Percentiles rank a stretch among this genome's conserved stretches.
phyloP scores from a whole-genome alignment of 2,888 invertebrate species.

The Drosophila niveifrons region DNA sequence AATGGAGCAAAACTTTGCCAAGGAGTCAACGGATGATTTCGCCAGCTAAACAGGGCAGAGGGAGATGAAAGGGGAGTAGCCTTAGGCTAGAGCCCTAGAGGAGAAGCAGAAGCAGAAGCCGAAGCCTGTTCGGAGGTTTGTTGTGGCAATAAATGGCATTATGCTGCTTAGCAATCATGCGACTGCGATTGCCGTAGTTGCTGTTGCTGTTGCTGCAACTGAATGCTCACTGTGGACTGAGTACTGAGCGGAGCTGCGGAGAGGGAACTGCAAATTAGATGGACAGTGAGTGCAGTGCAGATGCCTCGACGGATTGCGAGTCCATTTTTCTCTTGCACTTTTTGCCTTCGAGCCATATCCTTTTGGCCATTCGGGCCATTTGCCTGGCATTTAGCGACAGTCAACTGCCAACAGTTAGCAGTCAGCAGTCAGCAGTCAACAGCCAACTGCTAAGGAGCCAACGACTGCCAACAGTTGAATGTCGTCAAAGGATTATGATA shows the following conservation, averaged over 20 bases:
- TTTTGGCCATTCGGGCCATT: conserved; percentile 37
- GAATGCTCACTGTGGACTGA: not conserved
- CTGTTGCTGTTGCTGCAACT: conserved; percentile 13
- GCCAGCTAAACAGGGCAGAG: not conserved
- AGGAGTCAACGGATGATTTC: conserved; percentile 2
- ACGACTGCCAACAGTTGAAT: conserved; percentile 32
- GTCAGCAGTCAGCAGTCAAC: conserved; percentile 20
- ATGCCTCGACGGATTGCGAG: conserved; percentile 17
- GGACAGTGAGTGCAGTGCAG: conserved; percentile 36
- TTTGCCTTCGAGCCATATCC: not conserved
- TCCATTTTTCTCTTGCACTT: conserved; percentile 35
- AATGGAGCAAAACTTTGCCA: conserved; percentile 17
- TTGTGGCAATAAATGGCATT: conserved; percentile 76
- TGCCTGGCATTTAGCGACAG: conserved; percentile 50
- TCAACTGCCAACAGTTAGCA: conserved; percentile 29
- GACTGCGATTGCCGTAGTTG: conserved; percentile 64
- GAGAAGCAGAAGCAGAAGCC: not conserved
- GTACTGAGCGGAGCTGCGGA: not conserved
- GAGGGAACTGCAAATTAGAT: conserved; percentile 50
- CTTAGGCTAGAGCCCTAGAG: not conserved
- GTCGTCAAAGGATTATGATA: conserved; percentile 39
- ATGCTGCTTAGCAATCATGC: conserved; percentile 76
- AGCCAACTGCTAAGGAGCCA: conserved; percentile 14
- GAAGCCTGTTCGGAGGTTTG: conserved; percentile 31
- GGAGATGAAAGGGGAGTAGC: not conserved